A percentile compares a stretch with the other conserved stretches of the same genome.
phyloP scores from a whole-genome alignment of 1,140 invertebrate genomes.

The Drosophila mayri region DNA sequence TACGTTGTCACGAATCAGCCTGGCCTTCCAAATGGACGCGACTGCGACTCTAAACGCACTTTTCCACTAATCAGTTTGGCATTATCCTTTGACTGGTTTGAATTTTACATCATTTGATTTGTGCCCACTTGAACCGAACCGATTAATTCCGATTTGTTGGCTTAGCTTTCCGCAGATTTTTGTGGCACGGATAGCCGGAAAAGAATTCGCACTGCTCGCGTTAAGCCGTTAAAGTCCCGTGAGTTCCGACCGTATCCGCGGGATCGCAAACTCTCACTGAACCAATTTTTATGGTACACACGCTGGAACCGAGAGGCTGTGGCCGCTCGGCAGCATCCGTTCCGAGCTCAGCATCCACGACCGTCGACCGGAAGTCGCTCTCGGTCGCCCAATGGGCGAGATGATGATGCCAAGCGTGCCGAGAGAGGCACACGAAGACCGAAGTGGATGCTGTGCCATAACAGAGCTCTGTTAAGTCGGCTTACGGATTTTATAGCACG shows the following conservation, averaged over 20 bases:
- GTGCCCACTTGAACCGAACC: constrained; percentile 2
- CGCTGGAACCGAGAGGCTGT: constrained; percentile 53
- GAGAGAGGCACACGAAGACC: not conserved
- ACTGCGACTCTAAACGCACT: constrained; percentile 16
- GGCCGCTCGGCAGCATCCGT: constrained; percentile 23
- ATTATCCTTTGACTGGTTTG: not conserved
- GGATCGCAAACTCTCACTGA: constrained; percentile 85
- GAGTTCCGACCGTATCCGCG: constrained; percentile 85
- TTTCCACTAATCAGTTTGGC: constrained; percentile 22
- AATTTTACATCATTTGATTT: constrained; percentile 7
- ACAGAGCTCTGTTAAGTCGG: constrained; percentile 38
- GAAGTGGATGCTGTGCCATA: constrained; percentile 23
- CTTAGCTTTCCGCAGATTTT: constrained; percentile 16
- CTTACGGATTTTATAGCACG: constrained; percentile 27
- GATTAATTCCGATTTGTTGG: constrained; percentile 5
- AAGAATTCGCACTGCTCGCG: constrained; percentile 48
- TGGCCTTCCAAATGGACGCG: constrained; percentile 2
- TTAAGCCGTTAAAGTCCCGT: constrained; percentile 65
- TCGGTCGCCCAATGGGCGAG: constrained; percentile 34
- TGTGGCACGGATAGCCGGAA: constrained; percentile 31
- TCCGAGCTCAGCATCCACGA: constrained; percentile 28
- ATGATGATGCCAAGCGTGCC: constrained; percentile 9
- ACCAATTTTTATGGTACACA: constrained; percentile 84
- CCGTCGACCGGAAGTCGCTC: constrained; percentile 48
- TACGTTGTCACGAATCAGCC: constrained; percentile 27